Evolutionary conservation across 2,113 vertebrate genomes (phyloP).

Genomic region (Brachirus orientalis): DNA sequence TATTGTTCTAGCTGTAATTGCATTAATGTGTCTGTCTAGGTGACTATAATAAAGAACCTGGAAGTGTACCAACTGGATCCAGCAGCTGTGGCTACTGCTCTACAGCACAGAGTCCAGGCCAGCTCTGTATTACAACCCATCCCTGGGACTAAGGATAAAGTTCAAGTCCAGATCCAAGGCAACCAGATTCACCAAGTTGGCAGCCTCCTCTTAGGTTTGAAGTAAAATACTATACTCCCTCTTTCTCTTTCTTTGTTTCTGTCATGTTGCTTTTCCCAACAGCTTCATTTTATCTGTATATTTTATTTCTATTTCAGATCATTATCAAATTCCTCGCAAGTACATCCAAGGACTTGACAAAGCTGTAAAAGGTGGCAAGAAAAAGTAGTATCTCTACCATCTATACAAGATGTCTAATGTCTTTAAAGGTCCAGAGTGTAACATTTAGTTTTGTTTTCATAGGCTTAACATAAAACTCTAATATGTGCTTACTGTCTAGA

Average conservation of each 20-base stretch:
- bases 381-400: constrained; percentile 79
- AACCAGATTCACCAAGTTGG: constrained; percentile 92
- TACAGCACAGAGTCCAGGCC: constrained; percentile 93
- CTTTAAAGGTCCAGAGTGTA: background rate
- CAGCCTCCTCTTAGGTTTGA: constrained; percentile 89
- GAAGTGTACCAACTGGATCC: constrained; percentile 93
- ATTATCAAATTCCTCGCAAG: constrained; percentile 91
- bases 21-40: constrained; percentile 73
- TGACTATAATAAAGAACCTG: constrained; percentile 94
- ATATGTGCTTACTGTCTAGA: too few species aligned
- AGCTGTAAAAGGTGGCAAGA: constrained; percentile 87
- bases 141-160: constrained; percentile 89
- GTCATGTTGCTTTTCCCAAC: background rate
- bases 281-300: background rate
- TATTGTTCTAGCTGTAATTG: background rate
- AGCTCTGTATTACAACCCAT: constrained; percentile 85
- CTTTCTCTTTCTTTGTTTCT: too few species aligned
- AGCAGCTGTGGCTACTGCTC: constrained; percentile 79
- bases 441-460: too few species aligned
- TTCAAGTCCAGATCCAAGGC: constrained; percentile 94
- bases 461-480: too few species aligned
- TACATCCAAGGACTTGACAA: constrained; percentile 93
- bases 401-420: constrained; percentile 4
- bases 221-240: background rate
- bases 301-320: constrained; percentile 84